Conservation (phyloP, 1,140 invertebrate genomes). For the Nautilus pompilius region DNA sequence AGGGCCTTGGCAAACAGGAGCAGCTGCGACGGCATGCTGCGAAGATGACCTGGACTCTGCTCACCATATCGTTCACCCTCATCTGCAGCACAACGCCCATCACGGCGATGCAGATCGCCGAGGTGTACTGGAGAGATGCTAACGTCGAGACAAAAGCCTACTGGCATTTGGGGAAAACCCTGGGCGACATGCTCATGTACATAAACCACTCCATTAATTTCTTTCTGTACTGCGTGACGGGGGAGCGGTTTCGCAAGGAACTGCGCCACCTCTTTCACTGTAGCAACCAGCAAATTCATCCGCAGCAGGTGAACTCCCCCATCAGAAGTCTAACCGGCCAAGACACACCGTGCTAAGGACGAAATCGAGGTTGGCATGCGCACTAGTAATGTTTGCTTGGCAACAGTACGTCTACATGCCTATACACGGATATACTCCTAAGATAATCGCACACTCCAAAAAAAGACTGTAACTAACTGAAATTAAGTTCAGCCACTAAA, state of each 20-base stretch:
- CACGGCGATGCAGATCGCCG: conserved; percentile 7
- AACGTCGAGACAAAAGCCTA: background rate
- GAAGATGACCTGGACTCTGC: conserved; percentile 13
- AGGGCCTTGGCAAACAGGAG: background rate
- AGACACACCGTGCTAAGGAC: too few relatives aligned
- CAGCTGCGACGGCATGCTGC: background rate
- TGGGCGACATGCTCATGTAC: conserved; percentile 23
- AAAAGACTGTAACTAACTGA: too few relatives aligned
- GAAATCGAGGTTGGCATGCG: too few relatives aligned
- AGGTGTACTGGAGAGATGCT: conserved; percentile 8
- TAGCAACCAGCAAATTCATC: too few relatives aligned
- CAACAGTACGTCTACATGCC: too few relatives aligned
- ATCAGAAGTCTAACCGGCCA: too few relatives aligned
- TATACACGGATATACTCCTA: too few relatives aligned
- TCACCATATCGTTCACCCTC: conserved; percentile 17
- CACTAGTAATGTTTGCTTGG: too few relatives aligned
- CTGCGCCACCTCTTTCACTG: too few relatives aligned
- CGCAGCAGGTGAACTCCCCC: too few relatives aligned
- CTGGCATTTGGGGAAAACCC: conserved; percentile 4
- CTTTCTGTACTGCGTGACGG: conserved; percentile 20
- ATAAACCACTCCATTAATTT: conserved; percentile 29
- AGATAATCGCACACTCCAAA: too few relatives aligned
- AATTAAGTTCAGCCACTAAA: too few relatives aligned
- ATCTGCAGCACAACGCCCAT: conserved; percentile 13
- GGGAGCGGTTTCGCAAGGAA: conserved; percentile 18